These are phyloP conservation scores for Drosophila quinaria DNA, from an alignment of 2,888 invertebrate species.

Conservation along the genomic window DNA sequence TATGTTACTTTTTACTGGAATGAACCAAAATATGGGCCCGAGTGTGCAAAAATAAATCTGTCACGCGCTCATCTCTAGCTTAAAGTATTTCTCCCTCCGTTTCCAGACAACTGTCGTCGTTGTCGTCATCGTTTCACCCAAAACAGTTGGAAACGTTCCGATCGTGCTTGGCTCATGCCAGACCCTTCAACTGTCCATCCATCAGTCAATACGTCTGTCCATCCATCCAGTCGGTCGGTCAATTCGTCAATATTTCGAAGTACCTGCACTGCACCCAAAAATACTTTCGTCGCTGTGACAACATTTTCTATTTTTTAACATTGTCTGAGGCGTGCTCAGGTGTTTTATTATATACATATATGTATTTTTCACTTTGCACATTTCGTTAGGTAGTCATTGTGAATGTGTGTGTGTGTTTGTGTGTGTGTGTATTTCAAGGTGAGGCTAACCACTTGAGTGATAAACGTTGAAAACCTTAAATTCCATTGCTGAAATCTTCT, in stretches of 20 bases:
- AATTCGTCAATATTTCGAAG: conserved; percentile 52
- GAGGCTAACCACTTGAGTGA: conserved; percentile 46
- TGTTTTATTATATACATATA: no score
- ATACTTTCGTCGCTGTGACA: conserved; percentile 58
- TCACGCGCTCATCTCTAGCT: conserved; percentile 24
- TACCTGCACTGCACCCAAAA: conserved; percentile 68
- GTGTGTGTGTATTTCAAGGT: conserved; percentile 44
- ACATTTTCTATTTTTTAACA: conserved; percentile 67
- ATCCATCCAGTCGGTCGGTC: conserved; percentile 24
- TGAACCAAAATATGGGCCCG: no score
- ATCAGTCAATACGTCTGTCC: conserved; percentile 19
- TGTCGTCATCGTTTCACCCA: conserved; percentile 33
- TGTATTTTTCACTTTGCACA: conserved; percentile 44
- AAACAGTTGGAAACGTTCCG: conserved; percentile 33
- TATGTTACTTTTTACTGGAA: no score
- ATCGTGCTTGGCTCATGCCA: conserved; percentile 47
- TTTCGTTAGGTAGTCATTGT: conserved; percentile 21
- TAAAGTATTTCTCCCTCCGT: conserved; percentile 37
- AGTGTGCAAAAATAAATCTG: background rate
- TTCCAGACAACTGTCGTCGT: conserved; percentile 14
- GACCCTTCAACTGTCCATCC: conserved; percentile 43
- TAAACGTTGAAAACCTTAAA: conserved; percentile 33
- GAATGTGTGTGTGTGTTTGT: background rate
- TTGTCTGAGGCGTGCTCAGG: conserved; percentile 47
- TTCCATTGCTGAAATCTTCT: conserved; percentile 19